Evolutionary conservation across 1,140 invertebrate genomes (phyloP).

Genomic region (Stratiolaelaps scimitus): DNA sequence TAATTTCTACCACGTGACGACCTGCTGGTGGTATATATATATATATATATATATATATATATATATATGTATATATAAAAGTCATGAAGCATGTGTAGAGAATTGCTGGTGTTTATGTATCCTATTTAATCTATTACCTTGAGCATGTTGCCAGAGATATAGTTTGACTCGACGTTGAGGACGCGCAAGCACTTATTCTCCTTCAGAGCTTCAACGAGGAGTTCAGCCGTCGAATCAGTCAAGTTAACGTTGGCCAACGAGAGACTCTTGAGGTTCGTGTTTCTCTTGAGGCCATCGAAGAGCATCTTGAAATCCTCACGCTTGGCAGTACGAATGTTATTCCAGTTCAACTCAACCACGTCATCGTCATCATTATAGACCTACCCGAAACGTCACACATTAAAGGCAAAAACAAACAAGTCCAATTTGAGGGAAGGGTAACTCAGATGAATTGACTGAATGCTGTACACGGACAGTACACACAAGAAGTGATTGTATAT

Average conservation of each 20-base stretch:
- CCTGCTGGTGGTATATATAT: too few species aligned
- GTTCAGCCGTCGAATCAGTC: slow-evolving; percentile 65
- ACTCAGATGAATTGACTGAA: too few species aligned
- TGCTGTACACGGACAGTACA: too few species aligned
- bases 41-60: too few species aligned
- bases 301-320: slow-evolving; percentile 74
- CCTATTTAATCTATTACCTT: too few species aligned
- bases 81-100: too few species aligned
- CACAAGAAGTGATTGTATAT: too few species aligned
- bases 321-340: slow-evolving; percentile 96
- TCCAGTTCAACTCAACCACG: slow-evolving; percentile 80
- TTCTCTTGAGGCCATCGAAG: slow-evolving; percentile 71
- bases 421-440: too few species aligned
- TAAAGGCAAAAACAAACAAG: too few species aligned
- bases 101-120: too few species aligned
- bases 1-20: too few species aligned
- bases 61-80: too few species aligned
- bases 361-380: slow-evolving; percentile 65
- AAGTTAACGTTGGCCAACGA: slow-evolving; percentile 85
- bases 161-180: slow-evolving; percentile 92
- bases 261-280: slow-evolving; percentile 79
- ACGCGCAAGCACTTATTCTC: slow-evolving; percentile 73
- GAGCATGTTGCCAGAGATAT: slow-evolving; percentile 54
- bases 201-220: slow-evolving; percentile 67
- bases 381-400: background rate